Evolutionary conservation across 1,140 invertebrate genomes (phyloP).

Genomic region (Paraescarpia echinospica): DNA sequence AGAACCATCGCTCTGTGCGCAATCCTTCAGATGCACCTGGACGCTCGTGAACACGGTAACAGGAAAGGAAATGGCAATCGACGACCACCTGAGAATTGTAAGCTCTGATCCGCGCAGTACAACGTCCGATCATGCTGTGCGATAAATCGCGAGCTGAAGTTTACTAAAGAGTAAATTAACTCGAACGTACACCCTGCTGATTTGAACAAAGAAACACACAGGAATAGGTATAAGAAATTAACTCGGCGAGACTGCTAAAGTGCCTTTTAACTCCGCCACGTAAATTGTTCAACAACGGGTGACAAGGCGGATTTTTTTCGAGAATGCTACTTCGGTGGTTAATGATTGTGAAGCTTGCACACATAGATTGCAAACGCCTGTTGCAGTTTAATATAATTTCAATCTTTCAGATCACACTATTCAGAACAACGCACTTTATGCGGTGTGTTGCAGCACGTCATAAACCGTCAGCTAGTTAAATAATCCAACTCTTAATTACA

Average conservation of each 20-base stretch:
- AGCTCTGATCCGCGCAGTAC: neutral
- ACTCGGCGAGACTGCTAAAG: neutral
- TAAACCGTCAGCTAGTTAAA: neutral
- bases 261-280: neutral
- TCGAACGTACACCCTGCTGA: neutral
- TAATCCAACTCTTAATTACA: too few species aligned
- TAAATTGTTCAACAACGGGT: neutral
- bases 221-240: neutral
- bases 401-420: neutral
- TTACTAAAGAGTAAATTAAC: neutral
- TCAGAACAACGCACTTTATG: neutral
- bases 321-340: neutral
- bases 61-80: neutral
- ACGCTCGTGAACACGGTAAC: neutral
- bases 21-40: neutral
- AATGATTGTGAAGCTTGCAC: neutral
- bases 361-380: neutral
- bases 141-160: neutral
- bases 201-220: neutral
- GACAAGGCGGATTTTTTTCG: neutral
- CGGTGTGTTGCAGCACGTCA: neutral
- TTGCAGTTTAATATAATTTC: too few species aligned
- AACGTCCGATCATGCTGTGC: neutral
- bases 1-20: neutral
- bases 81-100: neutral